Evolutionary conservation across 2,113 vertebrate genomes (phyloP).

Genomic region (Peromyscus polionotus): DNA sequence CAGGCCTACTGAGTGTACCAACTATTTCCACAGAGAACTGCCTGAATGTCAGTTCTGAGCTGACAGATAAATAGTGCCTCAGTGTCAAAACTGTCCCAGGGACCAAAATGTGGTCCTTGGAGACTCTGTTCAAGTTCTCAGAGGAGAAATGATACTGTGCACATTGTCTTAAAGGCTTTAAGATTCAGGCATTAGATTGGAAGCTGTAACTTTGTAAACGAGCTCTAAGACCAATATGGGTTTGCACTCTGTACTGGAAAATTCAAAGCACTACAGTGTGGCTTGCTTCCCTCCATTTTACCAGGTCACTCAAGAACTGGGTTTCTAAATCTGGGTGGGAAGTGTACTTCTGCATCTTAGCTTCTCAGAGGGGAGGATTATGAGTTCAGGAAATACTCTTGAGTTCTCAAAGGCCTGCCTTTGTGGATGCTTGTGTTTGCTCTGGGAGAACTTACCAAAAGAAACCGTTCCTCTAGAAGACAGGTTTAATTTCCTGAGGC

Average conservation of each 20-base stretch:
- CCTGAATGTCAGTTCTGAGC: not conserved
- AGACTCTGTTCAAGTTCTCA: not conserved
- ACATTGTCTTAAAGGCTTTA: not conserved
- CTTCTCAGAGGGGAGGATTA: slow-evolving; percentile 47
- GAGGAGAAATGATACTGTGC: not conserved
- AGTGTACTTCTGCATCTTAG: slow-evolving; percentile 26
- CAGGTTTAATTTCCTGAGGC: slow-evolving; percentile 47
- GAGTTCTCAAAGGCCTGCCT: slow-evolving; percentile 73
- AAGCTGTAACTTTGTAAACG: not conserved
- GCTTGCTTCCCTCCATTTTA: slow-evolving; percentile 33
- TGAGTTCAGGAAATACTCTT: slow-evolving; percentile 70
- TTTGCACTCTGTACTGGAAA: not conserved
- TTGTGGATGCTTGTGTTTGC: slow-evolving; percentile 45
- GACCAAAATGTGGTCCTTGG: not conserved
- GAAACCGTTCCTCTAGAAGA: slow-evolving; percentile 61
- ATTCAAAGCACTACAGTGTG: slow-evolving; percentile 2
- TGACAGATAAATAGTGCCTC: not conserved
- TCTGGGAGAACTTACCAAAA: slow-evolving; percentile 64
- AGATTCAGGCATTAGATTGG: not conserved
- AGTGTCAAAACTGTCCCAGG: not conserved
- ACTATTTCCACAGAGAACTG: not conserved
- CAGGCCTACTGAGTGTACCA: not conserved
- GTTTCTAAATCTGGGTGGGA: slow-evolving; percentile 27
- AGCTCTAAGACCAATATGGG: not conserved
- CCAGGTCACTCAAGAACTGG: slow-evolving; percentile 35